These are phyloP conservation scores for Aplodontia rufa DNA, from an alignment of 2,113 vertebrate genomes.

Conservation along the genomic window DNA sequence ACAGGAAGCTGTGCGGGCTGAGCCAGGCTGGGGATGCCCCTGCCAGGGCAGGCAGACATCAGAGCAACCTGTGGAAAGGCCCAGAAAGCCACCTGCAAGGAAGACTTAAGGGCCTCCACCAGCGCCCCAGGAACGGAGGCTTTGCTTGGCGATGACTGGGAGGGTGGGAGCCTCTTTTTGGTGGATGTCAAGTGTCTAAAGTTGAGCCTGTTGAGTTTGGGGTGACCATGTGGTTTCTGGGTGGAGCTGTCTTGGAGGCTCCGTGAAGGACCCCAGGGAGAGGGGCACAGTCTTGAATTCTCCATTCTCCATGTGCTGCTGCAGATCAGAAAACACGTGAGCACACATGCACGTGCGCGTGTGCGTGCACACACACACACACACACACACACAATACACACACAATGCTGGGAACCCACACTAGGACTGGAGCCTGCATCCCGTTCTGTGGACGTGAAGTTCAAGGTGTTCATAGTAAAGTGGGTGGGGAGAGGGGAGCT, in stretches of 20 bases:
- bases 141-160: no score
- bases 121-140: not conserved
- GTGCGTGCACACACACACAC: no score
- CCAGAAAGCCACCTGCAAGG: not conserved
- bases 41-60: not conserved
- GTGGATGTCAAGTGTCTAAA: not conserved
- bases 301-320: not conserved
- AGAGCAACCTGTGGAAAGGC: not conserved
- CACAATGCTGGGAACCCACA: not conserved
- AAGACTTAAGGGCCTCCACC: not conserved
- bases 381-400: no score
- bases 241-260: not conserved
- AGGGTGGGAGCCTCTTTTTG: not conserved
- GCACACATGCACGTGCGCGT: no score
- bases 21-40: not conserved
- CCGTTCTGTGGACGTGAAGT: not conserved
- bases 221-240: not conserved
- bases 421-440: not conserved
- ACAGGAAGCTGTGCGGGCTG: not conserved
- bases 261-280: not conserved
- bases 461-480: not conserved
- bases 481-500: not conserved
- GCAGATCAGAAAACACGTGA: not conserved
- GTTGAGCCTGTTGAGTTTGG: not conserved
- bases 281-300: not conserved